Evolutionary conservation across 92 coral and sea anemone species (phyloP), one percentile per base, ranked within the genome.

Genomic region (Porites divaricata): DNA sequence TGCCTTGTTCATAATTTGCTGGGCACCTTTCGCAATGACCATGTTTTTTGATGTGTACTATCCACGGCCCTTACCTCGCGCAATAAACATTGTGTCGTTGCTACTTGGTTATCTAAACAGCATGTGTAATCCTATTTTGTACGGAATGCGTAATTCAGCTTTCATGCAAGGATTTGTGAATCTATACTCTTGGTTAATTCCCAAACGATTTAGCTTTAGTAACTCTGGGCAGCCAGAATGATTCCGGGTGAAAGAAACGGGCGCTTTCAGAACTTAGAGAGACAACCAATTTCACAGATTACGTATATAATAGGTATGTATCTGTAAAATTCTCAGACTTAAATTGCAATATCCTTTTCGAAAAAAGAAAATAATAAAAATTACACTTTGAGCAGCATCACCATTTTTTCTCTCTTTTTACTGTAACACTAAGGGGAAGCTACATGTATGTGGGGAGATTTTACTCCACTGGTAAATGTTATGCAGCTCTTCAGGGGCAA

Each of bases 11-110:
- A 79, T 88, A 9, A 23, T 91, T 6, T 95, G 93, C 73, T 95
- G 96, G 98, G 81, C 96, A 10, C 95, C 96, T 1, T 95, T 93
- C 72, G 96, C 96, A 19, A 76, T 93, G 15, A 93, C 95, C 8
- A 95, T 95, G 94, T 80, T 95, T 45, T 79, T 93, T 22, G 90
- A 95, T 48, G 92, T 91, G 19, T 95, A 90, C 68, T 51, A 58
- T 24, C 75, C 84, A 5, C 64, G 62, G 5, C 83, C 85, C 2
- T 79, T 95, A 2, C 95, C 95, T 17, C 79, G 94, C 17, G 41
- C 67, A 4, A 75, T 92, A 2, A 90, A 93, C 68, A 64, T 91
- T 19, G 82, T 85, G 6, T 88, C 95, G 0, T 86, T 93, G 45
- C 66, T 93, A 51, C 91, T 95, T 49, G 97, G 98, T 1, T 95